These are phyloP conservation scores for Peribatodes rhomboidaria DNA, from an alignment of 2,888 invertebrate genomes.

Conservation along the genomic window DNA sequence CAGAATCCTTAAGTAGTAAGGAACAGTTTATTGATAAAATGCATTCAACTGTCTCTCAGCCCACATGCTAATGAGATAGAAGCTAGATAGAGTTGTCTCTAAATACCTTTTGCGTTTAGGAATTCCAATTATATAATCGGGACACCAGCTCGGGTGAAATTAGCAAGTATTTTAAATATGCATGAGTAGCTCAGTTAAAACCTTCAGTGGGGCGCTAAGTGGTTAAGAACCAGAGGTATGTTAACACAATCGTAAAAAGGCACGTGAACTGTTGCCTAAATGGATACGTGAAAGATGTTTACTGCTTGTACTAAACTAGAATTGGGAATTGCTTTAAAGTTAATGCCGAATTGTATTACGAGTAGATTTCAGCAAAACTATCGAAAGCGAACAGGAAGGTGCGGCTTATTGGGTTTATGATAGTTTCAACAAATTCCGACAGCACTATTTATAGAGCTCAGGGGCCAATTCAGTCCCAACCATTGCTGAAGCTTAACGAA, in stretches of 20 bases:
- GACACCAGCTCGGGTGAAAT: constrained; percentile 24
- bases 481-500: too few species aligned
- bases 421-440: background rate
- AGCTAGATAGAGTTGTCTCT: constrained; percentile 36
- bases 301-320: constrained; percentile 1
- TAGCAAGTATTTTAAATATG: constrained; percentile 38
- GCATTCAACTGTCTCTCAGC: constrained; percentile 19
- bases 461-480: too few species aligned
- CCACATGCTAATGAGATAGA: constrained; percentile 39
- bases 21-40: too few species aligned
- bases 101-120: constrained; percentile 39
- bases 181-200: constrained; percentile 30
- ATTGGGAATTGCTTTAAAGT: too few species aligned
- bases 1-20: constrained; percentile 13
- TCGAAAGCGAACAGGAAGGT: background rate
- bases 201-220: constrained; percentile 42
- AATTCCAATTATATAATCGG: constrained; percentile 46
- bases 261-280: constrained; percentile 33
- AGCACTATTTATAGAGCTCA: too few species aligned
- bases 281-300: constrained; percentile 37
- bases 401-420: background rate
- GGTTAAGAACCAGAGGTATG: constrained; percentile 26
- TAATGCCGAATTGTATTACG: background rate
- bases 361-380: constrained; percentile 1
- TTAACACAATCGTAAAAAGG: constrained; percentile 41